Percentiles rank a stretch among this genome's conserved stretches.
These are phyloP conservation scores for Parauchenoglanis punctatus DNA, from an alignment of 2,797 vertebrate species.

Conservation along the genomic window DNA sequence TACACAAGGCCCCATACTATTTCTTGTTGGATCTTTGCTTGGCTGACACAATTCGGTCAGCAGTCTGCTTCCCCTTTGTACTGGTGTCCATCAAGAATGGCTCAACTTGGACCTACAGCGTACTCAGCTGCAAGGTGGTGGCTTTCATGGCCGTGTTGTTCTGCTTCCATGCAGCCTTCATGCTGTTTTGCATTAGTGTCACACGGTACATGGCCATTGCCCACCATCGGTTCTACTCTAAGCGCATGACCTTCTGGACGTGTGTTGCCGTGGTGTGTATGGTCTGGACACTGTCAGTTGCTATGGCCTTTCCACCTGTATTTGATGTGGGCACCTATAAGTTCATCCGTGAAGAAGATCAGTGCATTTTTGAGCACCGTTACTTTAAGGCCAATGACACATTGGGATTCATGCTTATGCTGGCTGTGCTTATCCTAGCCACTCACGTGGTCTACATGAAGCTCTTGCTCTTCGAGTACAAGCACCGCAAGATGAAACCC, in stretches of 20 bases:
- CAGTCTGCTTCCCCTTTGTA: slow-evolving; percentile 89
- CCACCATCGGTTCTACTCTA: slow-evolving; percentile 90
- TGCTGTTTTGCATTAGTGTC: slow-evolving; percentile 90
- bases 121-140: slow-evolving; percentile 89
- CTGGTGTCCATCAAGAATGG: slow-evolving; percentile 87
- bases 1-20: slow-evolving; percentile 90
- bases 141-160: slow-evolving; percentile 92
- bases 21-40: slow-evolving; percentile 89
- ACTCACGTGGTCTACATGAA: slow-evolving; percentile 91
- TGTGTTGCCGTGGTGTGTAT: slow-evolving; percentile 89
- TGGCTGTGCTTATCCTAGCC: slow-evolving; percentile 87
- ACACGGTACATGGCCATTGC: slow-evolving; percentile 91
- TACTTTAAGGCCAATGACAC: slow-evolving; percentile 92
- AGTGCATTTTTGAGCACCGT: slow-evolving; percentile 91
- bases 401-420: slow-evolving; percentile 89
- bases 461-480: slow-evolving; percentile 88
- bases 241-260: slow-evolving; percentile 92
- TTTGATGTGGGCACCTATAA: slow-evolving; percentile 91
- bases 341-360: slow-evolving; percentile 89
- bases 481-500: slow-evolving; percentile 92
- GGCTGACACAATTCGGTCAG: slow-evolving; percentile 86
- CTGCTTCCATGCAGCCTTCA: slow-evolving; percentile 91
- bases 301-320: slow-evolving; percentile 89
- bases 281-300: slow-evolving; percentile 90
- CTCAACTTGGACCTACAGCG: slow-evolving; percentile 88